A percentile compares a stretch with the other conserved stretches of the same genome.
phyloP scores from a whole-genome alignment of 2,888 invertebrate genomes.

The Hemithea aestivaria region DNA sequence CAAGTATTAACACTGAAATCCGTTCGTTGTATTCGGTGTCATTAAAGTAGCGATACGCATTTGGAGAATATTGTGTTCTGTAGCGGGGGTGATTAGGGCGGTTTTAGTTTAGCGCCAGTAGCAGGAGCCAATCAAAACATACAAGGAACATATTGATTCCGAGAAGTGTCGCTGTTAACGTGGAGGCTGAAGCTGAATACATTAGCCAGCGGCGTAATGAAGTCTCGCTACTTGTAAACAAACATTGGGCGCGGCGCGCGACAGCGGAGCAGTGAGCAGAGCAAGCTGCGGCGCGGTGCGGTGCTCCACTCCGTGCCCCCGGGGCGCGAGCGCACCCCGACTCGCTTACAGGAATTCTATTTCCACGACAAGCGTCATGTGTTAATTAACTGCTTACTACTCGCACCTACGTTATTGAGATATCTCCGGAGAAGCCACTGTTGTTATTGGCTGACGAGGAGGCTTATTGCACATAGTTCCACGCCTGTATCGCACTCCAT shows the following conservation, averaged over 20 bases:
- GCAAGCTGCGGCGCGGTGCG: slow-evolving; percentile 31
- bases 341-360: slow-evolving; percentile 75
- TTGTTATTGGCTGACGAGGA: slow-evolving; percentile 72
- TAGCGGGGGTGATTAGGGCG: slow-evolving; percentile 45
- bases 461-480: slow-evolving; percentile 69
- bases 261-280: slow-evolving; percentile 32
- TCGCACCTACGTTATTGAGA: slow-evolving; percentile 78
- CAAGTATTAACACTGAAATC: slow-evolving; percentile 78
- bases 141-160: slow-evolving; percentile 80
- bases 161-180: slow-evolving; percentile 80
- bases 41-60: slow-evolving; percentile 56
- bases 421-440: slow-evolving; percentile 69
- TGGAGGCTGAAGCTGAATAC: slow-evolving; percentile 80
- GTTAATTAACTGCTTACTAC: slow-evolving; percentile 76
- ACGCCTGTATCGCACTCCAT: slow-evolving; percentile 25
- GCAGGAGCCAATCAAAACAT: slow-evolving; percentile 76
- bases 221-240: slow-evolving; percentile 79
- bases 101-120: slow-evolving; percentile 43
- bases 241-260: slow-evolving; percentile 49
- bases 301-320: slow-evolving; percentile 22
- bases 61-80: slow-evolving; percentile 56
- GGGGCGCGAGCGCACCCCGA: slow-evolving; percentile 67
- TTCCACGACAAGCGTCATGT: slow-evolving; percentile 76
- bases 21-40: slow-evolving; percentile 76
- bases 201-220: slow-evolving; percentile 79